Percentiles rank a stretch among this genome's conserved stretches.
phyloP scores from a whole-genome alignment of 2,797 vertebrate species.

The Glossophaga mutica region DNA sequence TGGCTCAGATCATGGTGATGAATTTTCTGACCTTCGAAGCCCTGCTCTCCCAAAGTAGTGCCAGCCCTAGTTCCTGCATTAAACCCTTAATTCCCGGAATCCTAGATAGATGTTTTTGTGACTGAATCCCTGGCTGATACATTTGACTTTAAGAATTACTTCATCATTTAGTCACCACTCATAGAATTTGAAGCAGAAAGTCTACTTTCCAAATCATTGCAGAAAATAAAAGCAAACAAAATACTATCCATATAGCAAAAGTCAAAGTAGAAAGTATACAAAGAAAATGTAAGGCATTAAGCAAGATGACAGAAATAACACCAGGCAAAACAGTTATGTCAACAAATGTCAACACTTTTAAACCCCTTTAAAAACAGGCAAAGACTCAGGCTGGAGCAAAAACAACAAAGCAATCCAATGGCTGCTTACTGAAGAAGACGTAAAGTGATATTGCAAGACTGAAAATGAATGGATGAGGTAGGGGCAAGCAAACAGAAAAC shows the following conservation, averaged over 20 bases:
- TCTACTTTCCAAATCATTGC: conserved; percentile 1
- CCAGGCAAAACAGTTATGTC: neutral
- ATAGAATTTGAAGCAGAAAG: neutral
- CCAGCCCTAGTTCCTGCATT: neutral
- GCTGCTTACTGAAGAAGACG: neutral
- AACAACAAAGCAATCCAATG: neutral
- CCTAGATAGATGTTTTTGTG: neutral
- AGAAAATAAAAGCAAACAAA: conserved; percentile 37
- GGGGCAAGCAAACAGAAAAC: conserved; percentile 13
- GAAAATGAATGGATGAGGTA: neutral
- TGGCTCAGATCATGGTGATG: neutral
- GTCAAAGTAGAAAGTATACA: neutral
- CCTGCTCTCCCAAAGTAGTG: neutral
- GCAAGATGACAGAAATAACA: neutral
- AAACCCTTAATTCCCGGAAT: neutral
- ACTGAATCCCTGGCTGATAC: neutral
- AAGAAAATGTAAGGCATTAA: neutral
- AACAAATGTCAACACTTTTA: neutral
- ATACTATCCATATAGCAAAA: neutral
- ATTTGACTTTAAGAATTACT: conserved; percentile 29
- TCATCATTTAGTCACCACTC: conserved; percentile 22
- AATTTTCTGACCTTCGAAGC: neutral
- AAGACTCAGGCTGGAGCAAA: neutral
- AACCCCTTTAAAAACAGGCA: neutral
- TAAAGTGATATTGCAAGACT: neutral